Conservation (phyloP, 2,113 vertebrate species). For the Nicator chloris region DNA sequence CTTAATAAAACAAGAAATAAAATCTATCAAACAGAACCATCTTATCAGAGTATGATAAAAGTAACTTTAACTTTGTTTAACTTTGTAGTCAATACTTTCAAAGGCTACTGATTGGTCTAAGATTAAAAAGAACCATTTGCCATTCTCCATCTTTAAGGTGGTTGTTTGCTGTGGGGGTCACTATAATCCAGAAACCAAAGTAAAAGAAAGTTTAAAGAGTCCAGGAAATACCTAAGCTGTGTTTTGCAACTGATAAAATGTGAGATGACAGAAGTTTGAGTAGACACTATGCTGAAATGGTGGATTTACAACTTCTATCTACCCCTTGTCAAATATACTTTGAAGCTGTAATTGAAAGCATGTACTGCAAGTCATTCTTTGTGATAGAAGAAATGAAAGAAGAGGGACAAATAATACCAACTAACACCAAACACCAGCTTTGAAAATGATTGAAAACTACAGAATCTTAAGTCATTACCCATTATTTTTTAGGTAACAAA, state of each 20-base stretch:
- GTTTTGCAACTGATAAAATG: not conserved
- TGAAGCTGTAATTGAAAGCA: not conserved
- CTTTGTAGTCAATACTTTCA: not conserved
- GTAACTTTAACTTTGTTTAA: not conserved
- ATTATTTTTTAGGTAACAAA: not conserved
- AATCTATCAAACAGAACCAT: not conserved
- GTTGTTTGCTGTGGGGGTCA: not conserved
- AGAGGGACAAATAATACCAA: not conserved
- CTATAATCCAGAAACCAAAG: not conserved
- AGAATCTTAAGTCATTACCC: not conserved
- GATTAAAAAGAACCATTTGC: not conserved
- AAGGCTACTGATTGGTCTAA: not conserved
- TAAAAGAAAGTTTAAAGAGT: not conserved
- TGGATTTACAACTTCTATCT: not conserved
- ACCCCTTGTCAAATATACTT: not conserved
- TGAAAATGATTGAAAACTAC: not conserved
- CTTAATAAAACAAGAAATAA: not conserved
- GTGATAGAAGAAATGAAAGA: not conserved
- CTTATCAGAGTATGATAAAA: not conserved
- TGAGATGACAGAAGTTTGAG: not conserved
- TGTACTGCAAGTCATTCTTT: not conserved
- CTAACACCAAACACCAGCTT: not conserved
- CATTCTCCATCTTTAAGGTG: not conserved
- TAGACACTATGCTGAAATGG: not conserved
- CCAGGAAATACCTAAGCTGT: not conserved